A percentile compares a stretch with the other conserved stretches of the same genome.
Evolutionary conservation across 2,797 vertebrate species (phyloP).

Genomic region (Rhinichthys osculus): DNA sequence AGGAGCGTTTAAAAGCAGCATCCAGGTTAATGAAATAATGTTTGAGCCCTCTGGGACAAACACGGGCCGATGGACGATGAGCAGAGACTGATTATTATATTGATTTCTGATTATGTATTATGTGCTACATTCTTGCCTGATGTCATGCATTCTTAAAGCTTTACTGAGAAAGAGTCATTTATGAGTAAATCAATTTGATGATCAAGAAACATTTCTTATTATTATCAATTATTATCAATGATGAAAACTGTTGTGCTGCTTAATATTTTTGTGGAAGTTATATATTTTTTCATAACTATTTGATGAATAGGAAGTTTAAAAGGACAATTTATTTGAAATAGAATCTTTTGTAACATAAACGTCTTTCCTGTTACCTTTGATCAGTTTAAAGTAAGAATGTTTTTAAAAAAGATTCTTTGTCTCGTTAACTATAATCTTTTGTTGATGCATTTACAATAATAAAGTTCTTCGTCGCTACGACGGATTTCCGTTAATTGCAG

Average conservation of each 20-base stretch:
- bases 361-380: not conserved
- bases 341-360: not conserved
- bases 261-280: not conserved
- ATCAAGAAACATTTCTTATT: not conserved
- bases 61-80: not conserved
- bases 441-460: not conserved
- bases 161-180: not conserved
- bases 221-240: not conserved
- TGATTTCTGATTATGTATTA: not conserved
- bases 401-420: not conserved
- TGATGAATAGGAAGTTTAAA: not conserved
- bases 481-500: too few relatives aligned
- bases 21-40: slow-evolving; percentile 38
- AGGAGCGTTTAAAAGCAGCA: slow-evolving; percentile 16
- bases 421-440: not conserved
- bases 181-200: not conserved
- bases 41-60: not conserved
- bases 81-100: slow-evolving; percentile 5
- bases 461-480: too few relatives aligned
- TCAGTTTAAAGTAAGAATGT: not conserved
- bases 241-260: not conserved
- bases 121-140: not conserved
- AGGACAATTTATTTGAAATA: not conserved
- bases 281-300: not conserved
- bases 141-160: not conserved